Base-by-base conservation (phyloP, 2,797 vertebrate genomes). In the Hafferia zeledoni region DNA sequence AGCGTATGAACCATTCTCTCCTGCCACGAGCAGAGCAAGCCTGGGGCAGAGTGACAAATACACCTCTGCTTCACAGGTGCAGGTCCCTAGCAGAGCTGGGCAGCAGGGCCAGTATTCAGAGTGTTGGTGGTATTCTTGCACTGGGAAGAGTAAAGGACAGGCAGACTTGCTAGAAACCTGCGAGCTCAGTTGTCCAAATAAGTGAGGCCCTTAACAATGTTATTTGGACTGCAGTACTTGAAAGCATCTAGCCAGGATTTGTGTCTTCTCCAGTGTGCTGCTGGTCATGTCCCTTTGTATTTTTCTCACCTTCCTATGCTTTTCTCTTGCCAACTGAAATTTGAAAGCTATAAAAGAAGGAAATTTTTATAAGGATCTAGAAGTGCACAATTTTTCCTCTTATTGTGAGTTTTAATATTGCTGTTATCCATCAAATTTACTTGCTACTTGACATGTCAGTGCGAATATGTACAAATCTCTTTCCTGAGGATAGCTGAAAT, bases 401-500 rank as follows among this genome's bases (percentile, higher is more conserved):
- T 55, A 88, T 67, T 91, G 59, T 92, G 90, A 70, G 13, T 69
- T 78, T 79, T 77, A 74, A 79, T 75, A n/a, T 79, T 70, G n/a
- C 44, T 93, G 77, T 77, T 79, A 94, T 47, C 37, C 37, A 64
- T 84, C 52, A 68, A 79, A 88, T 80, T 74, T 93, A 86, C 80
- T 94, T 93, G 70, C 74, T 93, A 56, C 63, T 94, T 90, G 74
- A 77, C 41, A 23, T 64, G 77, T 89, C 72, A 90, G 35, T 47
- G 67, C 90, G 80, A 86, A 83, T 91, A 90, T 76, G 88, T 82
- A 76, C 87, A 94, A 84, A 35, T 83, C 55, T 71, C 55, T 90
- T 89, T 95, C 80, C 83, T 87, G 67, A 88, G 76, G 56, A 82
- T 84, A 91, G 75, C 70, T 84, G 77, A 90, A 94, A 75, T 83